These are phyloP conservation scores for Pristionchus entomophagus DNA, from an alignment of 2,888 invertebrate species.

Conservation along the genomic window DNA sequence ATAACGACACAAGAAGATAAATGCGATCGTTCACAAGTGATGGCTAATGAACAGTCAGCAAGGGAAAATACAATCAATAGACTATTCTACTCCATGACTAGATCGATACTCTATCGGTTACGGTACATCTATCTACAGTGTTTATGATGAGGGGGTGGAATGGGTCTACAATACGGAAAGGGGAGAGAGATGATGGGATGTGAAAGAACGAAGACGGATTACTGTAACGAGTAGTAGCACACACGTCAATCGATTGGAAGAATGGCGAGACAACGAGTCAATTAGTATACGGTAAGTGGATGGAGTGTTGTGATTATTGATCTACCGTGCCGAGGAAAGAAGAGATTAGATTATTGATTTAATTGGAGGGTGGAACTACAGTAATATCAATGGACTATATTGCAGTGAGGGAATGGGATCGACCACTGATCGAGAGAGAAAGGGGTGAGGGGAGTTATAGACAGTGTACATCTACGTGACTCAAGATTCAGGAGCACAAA, in stretches of 20 bases:
- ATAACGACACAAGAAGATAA: not conserved
- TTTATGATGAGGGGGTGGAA: not conserved
- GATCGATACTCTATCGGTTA: slow-evolving; percentile 16
- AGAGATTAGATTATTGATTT: not conserved
- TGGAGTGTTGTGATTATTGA: slow-evolving; percentile 9
- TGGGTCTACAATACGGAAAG: not conserved
- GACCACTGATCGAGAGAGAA: not conserved
- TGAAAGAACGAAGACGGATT: not conserved
- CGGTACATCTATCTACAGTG: slow-evolving; percentile 37
- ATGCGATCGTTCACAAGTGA: slow-evolving; percentile 28
- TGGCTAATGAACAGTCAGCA: not conserved
- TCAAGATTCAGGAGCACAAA: slow-evolving; percentile 20
- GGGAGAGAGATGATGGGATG: slow-evolving; percentile 8
- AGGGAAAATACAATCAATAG: not conserved
- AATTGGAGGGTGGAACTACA: not conserved
- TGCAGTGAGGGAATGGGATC: not conserved
- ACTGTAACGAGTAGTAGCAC: slow-evolving; percentile 32
- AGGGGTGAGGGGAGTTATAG: not conserved
- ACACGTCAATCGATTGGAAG: not conserved
- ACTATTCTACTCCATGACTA: not conserved
- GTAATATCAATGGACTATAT: not conserved
- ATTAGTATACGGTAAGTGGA: slow-evolving; percentile 27
- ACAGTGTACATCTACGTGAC: slow-evolving; percentile 8
- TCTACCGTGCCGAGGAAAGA: not conserved
- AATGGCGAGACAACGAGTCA: slow-evolving; percentile 11